Conservation (phyloP, 2,797 vertebrate species). For the Champsocephalus gunnari region DNA sequence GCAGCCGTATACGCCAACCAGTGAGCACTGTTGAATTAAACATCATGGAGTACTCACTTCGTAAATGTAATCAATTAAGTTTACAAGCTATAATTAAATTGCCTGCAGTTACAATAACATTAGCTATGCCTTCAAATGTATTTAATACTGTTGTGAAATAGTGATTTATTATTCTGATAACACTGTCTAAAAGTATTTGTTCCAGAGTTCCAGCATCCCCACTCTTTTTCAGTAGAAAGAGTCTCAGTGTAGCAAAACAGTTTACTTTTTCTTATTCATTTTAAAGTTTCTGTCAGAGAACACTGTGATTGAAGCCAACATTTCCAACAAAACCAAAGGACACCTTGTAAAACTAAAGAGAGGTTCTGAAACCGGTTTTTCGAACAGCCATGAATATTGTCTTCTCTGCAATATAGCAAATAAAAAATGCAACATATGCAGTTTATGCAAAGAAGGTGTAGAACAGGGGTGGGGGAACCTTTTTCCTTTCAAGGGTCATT, state of each 20-base stretch:
- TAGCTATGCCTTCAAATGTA: constrained; percentile 8
- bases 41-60: constrained; percentile 17
- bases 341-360: constrained; percentile 11
- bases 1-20: neutral
- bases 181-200: neutral
- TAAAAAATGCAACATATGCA: too few species aligned
- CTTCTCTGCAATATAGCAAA: neutral
- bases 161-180: constrained; percentile 7
- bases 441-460: too few species aligned
- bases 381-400: constrained; percentile 4
- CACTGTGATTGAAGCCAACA: constrained; percentile 7
- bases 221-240: neutral
- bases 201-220: neutral
- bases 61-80: constrained; percentile 33
- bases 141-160: constrained; percentile 23
- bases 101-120: constrained; percentile 25
- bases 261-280: neutral
- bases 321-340: constrained; percentile 4
- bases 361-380: constrained; percentile 11
- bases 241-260: neutral
- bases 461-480: too few species aligned
- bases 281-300: constrained; percentile 3
- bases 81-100: constrained; percentile 34
- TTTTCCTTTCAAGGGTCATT: too few species aligned
- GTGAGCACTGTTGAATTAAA: constrained; percentile 14